Conservation (phyloP, 2,797 vertebrate species). For the Pachyuromys duprasi region DNA sequence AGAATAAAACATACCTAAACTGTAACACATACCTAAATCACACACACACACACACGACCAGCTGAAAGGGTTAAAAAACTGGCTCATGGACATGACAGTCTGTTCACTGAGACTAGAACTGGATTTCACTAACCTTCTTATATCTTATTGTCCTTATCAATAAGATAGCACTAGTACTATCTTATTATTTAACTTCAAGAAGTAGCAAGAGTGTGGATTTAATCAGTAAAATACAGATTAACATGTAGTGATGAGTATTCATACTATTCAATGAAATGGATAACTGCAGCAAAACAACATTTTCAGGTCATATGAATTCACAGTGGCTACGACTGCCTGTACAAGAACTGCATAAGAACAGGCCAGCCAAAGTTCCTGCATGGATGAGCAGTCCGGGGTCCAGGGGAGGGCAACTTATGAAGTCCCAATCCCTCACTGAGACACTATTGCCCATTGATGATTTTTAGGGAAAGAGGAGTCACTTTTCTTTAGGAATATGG, state of each 20-base stretch:
- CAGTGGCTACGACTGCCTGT: not conserved
- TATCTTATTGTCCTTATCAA: not conserved
- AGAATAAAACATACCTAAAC: not conserved
- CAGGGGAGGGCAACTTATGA: not conserved
- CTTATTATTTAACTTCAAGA: constrained; percentile 22
- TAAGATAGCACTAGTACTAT: not conserved
- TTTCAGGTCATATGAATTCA: not conserved
- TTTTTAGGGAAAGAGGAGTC: not conserved
- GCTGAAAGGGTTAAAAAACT: not conserved
- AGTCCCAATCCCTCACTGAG: not conserved
- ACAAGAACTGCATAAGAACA: not conserved
- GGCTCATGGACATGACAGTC: not conserved
- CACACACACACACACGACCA: not conserved
- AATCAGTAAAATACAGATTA: not conserved
- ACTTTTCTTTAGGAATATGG: not conserved
- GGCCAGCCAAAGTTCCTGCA: not conserved
- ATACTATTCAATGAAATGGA: not conserved
- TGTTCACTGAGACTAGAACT: not conserved
- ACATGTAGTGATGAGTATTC: not conserved
- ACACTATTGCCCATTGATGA: not conserved
- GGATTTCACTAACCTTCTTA: not conserved
- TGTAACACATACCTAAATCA: not conserved
- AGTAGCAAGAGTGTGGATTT: not conserved
- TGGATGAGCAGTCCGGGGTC: not conserved
- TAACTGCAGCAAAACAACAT: not conserved